These are phyloP conservation scores for Pycnonotus jocosus DNA, from an alignment of 2,113 vertebrate genomes.

Conservation along the genomic window DNA sequence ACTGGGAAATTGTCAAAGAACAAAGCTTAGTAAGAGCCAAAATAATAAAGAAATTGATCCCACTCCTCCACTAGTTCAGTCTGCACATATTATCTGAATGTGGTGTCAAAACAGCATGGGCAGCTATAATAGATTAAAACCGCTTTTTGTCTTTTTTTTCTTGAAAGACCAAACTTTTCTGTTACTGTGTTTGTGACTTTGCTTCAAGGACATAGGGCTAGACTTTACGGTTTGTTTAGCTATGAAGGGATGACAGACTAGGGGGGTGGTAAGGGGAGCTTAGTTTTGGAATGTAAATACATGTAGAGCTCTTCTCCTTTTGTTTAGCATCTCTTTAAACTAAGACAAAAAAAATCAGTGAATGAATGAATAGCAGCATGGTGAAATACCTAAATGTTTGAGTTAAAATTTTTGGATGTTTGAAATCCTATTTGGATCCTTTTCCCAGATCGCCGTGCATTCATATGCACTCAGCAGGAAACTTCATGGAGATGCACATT, in stretches of 20 bases:
- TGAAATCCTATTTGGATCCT: constrained; percentile 85
- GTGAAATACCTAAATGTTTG: constrained; percentile 83
- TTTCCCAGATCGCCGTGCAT: constrained; percentile 81
- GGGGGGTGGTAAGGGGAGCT: constrained; percentile 74
- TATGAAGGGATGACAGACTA: constrained; percentile 75
- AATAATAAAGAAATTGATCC: constrained; percentile 33
- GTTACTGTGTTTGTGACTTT: constrained; percentile 63
- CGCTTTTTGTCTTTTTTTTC: background rate
- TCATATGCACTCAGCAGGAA: constrained; percentile 82
- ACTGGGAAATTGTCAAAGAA: constrained; percentile 10
- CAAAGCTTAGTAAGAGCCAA: background rate
- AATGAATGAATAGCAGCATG: constrained; percentile 82
- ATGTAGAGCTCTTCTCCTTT: constrained; percentile 78
- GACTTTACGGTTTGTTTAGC: constrained; percentile 80
- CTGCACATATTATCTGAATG: background rate
- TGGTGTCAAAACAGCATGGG: constrained; percentile 29
- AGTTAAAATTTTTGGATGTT: constrained; percentile 83
- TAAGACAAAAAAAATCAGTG: constrained; percentile 82
- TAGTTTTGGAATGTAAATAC: constrained; percentile 84
- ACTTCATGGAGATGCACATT: constrained; percentile 81
- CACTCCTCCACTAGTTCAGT: background rate
- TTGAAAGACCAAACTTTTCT: constrained; percentile 35
- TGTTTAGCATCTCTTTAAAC: constrained; percentile 83
- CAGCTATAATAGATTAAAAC: constrained; percentile 26
- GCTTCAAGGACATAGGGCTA: constrained; percentile 58